Evolutionary conservation across 2,113 vertebrate genomes (phyloP), one percentile per base, ranked within the genome.

Genomic region (Ctenomys sociabilis): DNA sequence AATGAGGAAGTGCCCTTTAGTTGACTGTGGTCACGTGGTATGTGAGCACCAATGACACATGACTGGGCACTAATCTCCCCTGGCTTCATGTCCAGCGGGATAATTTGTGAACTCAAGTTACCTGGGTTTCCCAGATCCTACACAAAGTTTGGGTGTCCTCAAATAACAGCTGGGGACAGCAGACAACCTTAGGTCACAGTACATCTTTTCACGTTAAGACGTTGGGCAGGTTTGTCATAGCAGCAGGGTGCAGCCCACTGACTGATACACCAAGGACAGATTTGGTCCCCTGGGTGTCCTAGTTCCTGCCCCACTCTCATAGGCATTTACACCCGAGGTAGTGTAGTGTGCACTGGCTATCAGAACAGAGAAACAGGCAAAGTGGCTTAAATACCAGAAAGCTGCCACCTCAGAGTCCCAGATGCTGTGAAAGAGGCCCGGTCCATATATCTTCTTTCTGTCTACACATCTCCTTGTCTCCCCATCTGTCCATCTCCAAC

Each of bases 111-210:
- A 43, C 17, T 66, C 54, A 63, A 45, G 35, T 35, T 45, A 70
- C 68, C 63, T 66, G 59, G 78, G 73, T 5, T 68, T 86, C 21
- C 9, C 45, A 75, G 30, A 61, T 40, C 14, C 83, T 43, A 7
- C 61, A 3, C 1, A 72, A 54, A 64, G n/a, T 88, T 52, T 54
- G 61, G 63, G 35, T 26, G 92, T 24, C 54, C 17, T n/a, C 32
- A 75, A 16, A 16, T 3, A n/a, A 2, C 1, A 83, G 0, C 57
- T 49, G 6, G 14, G 88, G 52, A 52, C 57, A 40, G 78, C 40
- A 40, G 40, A 81, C 13, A 16, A 1, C 0, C 4, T 24, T 8
- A 4, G 0, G 40, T n/a, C n/a, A 83, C 49, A 28, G 24, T 1
- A 17, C 28, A 22, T 24, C 21, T 85, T 9, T n/a, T 45, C 57